Evolutionary conservation across 2,113 vertebrate species (phyloP), one percentile per base, ranked within the genome.

Genomic region (Oryzias woworae): DNA sequence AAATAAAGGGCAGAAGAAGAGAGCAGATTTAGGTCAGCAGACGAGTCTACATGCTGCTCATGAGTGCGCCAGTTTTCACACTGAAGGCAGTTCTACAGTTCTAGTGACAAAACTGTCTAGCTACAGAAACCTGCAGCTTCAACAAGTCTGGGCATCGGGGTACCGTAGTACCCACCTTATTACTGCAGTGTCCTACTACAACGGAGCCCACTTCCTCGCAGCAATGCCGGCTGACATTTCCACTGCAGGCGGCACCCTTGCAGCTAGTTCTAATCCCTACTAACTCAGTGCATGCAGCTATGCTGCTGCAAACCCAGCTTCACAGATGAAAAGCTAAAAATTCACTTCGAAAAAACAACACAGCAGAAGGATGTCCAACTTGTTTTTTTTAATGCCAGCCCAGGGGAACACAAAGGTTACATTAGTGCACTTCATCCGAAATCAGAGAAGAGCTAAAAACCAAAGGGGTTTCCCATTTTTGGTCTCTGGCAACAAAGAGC

Each of bases 1-100:
- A 80, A 87, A 85, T 79, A 86, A 84, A 86, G 79, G 62, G 77
- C 67, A 77, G 71, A 78, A 78, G 77, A 85, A 83, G 70, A 66
- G 71, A 83, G 83, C 78, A 85, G 85, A 89, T 84, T 82, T 85
- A 82, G 85, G 85, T 85, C 87, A 87, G 69, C 81, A 82, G 83
- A 89, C 80, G 52, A 69, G 87, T 85, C 80, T 81, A 74, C 78
- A 82, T 72, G 73, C 78, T 26, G 77, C 48, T 31, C 15, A 18
- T 17, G 45, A 82, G 74, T 58, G 4, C 59, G 62, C 63, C 49
- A 28, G 69, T 75, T 74, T 79, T 67, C 57, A 71, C 69, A 44
- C 44, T 58, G 57, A 62, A 51, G 60, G 45, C 71, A 71, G 65
- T 71, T 51, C 56, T 62, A 69, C 61, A 61, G 58, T 52, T 62